Percentiles rank a stretch among this genome's conserved stretches.
Evolutionary conservation across 2,888 invertebrate genomes (phyloP).

Genomic region (Aleiodes leptofemur): DNA sequence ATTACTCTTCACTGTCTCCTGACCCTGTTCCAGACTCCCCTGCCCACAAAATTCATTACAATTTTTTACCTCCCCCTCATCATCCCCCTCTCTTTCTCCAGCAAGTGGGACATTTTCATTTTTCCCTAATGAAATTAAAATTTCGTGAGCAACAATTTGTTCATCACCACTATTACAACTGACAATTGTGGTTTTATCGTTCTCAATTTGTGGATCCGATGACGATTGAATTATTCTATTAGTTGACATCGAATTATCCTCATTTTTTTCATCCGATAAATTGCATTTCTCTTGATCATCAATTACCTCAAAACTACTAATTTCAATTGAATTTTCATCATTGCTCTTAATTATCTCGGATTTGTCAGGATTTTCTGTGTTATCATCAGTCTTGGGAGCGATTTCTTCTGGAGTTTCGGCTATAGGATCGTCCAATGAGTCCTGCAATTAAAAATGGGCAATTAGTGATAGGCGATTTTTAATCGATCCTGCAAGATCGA

Average conservation of each 20-base stretch:
- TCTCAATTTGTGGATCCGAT: not conserved
- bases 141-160: not conserved
- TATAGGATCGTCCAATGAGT: conserved; percentile 50
- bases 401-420: conserved; percentile 1
- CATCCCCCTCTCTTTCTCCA: too few species aligned
- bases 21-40: not conserved
- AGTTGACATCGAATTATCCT: conserved; percentile 6
- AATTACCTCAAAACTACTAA: conserved; percentile 29
- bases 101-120: conserved; percentile 20
- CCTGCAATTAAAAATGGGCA: conserved; percentile 40
- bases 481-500: too few species aligned
- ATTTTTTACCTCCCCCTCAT: too few species aligned
- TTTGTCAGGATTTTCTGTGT: not conserved
- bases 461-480: too few species aligned
- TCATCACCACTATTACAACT: not conserved
- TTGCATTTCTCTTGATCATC: conserved; percentile 23
- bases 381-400: conserved; percentile 18
- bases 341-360: not conserved
- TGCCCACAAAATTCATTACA: too few species aligned
- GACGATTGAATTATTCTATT: not conserved
- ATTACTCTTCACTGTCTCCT: conserved; percentile 6
- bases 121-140: not conserved
- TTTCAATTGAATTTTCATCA: not conserved
- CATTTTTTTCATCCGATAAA: not conserved
- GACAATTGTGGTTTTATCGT: not conserved